Conservation (phyloP, 2,888 invertebrate genomes). For the Mantis religiosa region DNA sequence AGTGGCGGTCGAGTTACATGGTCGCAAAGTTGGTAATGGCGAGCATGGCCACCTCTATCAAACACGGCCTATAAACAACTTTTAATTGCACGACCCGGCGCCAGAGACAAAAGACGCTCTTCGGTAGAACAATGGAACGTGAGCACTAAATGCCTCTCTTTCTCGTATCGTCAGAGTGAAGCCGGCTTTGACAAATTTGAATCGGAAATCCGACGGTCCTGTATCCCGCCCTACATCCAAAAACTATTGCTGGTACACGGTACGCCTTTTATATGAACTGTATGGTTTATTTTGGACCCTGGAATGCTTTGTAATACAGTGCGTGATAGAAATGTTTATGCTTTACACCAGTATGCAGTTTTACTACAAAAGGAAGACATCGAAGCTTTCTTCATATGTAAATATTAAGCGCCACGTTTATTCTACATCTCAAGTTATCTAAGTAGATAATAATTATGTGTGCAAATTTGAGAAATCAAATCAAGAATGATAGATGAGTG, state of each 20-base stretch:
- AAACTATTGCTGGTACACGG: neutral
- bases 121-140: neutral
- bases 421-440: too few species aligned
- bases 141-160: neutral
- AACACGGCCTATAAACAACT: neutral
- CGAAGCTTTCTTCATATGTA: too few species aligned
- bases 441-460: too few species aligned
- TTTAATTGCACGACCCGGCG: neutral
- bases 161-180: neutral
- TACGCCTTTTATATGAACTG: neutral
- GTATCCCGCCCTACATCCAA: neutral
- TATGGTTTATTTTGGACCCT: neutral
- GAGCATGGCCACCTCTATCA: neutral
- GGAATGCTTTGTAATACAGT: neutral
- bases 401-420: too few species aligned
- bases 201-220: neutral
- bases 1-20: neutral
- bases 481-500: too few species aligned
- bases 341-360: neutral
- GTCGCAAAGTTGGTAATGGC: neutral
- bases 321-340: neutral
- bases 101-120: neutral
- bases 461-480: too few species aligned
- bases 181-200: slow-evolving; percentile 2
- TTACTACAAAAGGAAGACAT: too few species aligned